Percentiles rank a stretch among this genome's conserved stretches.
Conservation (phyloP, 2,797 vertebrate species). For the Gymnothorax javanicus region DNA sequence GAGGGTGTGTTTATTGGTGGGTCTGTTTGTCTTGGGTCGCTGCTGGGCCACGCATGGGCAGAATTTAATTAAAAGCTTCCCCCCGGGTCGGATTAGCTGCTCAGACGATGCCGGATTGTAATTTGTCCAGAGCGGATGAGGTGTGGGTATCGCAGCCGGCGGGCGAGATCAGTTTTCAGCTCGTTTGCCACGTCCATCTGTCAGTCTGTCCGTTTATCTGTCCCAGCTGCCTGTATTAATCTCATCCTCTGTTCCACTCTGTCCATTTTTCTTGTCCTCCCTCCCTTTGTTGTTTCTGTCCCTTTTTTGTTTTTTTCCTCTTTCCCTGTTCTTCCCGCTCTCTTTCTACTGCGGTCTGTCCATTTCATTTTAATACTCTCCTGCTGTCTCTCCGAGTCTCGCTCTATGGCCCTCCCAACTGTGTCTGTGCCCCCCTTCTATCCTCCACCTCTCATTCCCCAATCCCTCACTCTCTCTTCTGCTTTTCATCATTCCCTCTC, state of each 20-base stretch:
- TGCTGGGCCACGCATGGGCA: conserved; percentile 16
- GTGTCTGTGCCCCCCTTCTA: not conserved
- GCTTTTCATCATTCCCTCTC: not conserved
- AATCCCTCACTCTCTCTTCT: not conserved
- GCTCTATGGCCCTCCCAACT: not conserved
- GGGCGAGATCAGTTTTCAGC: conserved; percentile 35
- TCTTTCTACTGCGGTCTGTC: not conserved
- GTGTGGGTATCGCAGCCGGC: conserved; percentile 42
- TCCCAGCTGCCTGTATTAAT: not conserved
- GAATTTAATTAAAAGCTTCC: conserved; percentile 73
- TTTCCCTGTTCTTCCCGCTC: conserved; percentile 38
- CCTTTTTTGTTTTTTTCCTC: not conserved
- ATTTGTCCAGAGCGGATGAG: conserved; percentile 67
- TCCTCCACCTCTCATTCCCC: not conserved
- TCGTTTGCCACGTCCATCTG: not conserved
- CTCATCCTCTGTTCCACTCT: conserved; percentile 8
- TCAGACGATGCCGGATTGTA: conserved; percentile 70
- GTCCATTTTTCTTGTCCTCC: conserved; percentile 13
- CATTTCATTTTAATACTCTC: not conserved
- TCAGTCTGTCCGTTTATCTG: conserved; percentile 35
- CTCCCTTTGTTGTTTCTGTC: not conserved
- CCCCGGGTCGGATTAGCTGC: conserved; percentile 68
- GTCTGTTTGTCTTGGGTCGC: conserved; percentile 22
- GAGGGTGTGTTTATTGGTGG: not conserved
- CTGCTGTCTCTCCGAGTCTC: not conserved